phyloP scores from a whole-genome alignment of 2,113 vertebrate genomes.

The Scomber scombrus region DNA sequence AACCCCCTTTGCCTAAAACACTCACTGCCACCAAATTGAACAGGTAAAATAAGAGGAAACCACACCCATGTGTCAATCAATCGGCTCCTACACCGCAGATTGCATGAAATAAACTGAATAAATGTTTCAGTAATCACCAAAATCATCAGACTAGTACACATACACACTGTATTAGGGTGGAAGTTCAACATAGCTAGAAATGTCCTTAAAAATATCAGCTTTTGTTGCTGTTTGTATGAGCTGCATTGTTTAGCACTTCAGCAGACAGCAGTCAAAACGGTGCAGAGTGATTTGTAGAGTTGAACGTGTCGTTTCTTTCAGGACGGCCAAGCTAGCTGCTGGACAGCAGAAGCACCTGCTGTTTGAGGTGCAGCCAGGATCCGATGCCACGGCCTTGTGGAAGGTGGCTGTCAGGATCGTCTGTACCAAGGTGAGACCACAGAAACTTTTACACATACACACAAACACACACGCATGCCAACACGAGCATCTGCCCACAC shows the following conservation, averaged over 20 bases:
- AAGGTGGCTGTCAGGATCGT: constrained; percentile 94
- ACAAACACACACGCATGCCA: background rate
- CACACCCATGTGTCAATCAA: no score
- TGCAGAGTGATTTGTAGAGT: background rate
- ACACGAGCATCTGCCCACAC: background rate
- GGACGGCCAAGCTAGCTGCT: constrained; percentile 91
- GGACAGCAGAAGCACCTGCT: constrained; percentile 96
- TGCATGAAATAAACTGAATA: no score
- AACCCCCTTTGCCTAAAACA: no score
- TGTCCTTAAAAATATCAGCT: background rate
- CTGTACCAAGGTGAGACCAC: constrained; percentile 93
- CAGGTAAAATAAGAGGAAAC: no score
- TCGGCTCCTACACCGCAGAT: no score
- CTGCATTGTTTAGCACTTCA: background rate
- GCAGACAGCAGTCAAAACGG: background rate
- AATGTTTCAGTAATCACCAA: no score
- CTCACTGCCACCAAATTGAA: no score
- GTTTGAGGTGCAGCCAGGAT: constrained; percentile 96
- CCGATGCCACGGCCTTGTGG: constrained; percentile 96
- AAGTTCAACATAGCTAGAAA: background rate
- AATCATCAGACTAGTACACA: no score
- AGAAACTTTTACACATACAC: background rate
- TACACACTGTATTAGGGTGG: no score
- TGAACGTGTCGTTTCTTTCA: constrained; percentile 58
- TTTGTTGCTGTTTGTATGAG: no score